Conservation (phyloP, 2,797 vertebrate genomes). For the Hydrophis major region DNA sequence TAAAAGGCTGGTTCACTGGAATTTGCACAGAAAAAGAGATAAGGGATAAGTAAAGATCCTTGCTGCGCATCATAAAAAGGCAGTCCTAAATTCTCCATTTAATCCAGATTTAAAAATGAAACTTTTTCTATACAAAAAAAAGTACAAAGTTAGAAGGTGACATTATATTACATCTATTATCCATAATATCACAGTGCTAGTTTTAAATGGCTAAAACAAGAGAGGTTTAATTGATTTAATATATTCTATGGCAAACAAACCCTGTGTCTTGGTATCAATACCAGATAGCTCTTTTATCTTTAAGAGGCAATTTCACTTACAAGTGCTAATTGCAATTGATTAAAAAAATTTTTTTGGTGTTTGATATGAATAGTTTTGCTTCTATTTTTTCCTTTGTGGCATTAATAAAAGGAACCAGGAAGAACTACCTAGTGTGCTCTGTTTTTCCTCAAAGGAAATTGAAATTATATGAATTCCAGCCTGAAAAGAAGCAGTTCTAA, state of each 20-base stretch:
- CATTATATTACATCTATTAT: constrained; percentile 70
- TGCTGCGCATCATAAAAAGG: not conserved
- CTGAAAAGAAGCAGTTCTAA: constrained; percentile 71
- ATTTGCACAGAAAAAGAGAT: constrained; percentile 42
- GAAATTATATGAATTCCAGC: constrained; percentile 61
- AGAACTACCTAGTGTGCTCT: constrained; percentile 28
- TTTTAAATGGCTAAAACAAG: constrained; percentile 69
- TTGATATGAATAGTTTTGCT: not conserved
- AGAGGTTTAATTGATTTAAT: constrained; percentile 59
- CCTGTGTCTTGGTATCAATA: constrained; percentile 43
- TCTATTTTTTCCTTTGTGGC: constrained; percentile 40
- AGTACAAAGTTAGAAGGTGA: constrained; percentile 67
- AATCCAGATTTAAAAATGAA: constrained; percentile 49
- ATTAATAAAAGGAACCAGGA: not conserved
- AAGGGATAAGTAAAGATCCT: constrained; percentile 46
- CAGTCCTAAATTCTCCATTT: constrained; percentile 28
- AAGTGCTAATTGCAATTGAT: constrained; percentile 55
- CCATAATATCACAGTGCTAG: constrained; percentile 70
- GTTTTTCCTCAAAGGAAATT: constrained; percentile 54
- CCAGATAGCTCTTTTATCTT: constrained; percentile 49
- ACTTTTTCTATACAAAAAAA: constrained; percentile 66
- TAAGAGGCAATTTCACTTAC: constrained; percentile 51
- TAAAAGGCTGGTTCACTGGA: constrained; percentile 52
- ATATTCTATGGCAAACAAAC: constrained; percentile 54
- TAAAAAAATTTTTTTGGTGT: not conserved